phyloP scores from a whole-genome alignment of 2,797 vertebrate genomes.

The Pseudochaenichthys georgianus region DNA sequence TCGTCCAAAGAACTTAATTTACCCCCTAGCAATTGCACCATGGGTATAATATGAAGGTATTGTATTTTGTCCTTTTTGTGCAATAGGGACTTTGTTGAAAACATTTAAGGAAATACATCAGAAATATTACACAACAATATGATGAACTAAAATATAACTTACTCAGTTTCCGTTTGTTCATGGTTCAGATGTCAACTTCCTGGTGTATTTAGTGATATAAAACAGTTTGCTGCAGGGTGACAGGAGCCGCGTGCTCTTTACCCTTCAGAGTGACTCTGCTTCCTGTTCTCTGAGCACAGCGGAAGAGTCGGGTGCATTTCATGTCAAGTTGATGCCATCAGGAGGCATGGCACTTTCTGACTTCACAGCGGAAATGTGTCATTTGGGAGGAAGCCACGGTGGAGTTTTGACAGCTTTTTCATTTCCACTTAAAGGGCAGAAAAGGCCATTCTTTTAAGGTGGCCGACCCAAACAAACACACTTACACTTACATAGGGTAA shows the following conservation, averaged over 20 bases:
- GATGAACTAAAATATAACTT: constrained; percentile 31
- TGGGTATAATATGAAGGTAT: too few relatives aligned
- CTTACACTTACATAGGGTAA: too few relatives aligned
- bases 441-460: background rate
- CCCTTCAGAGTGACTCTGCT: constrained; percentile 27
- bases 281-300: constrained; percentile 51
- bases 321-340: constrained; percentile 18
- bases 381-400: background rate
- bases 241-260: background rate
- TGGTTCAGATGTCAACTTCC: constrained; percentile 39
- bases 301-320: constrained; percentile 37
- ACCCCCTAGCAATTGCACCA: background rate
- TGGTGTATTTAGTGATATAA: background rate
- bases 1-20: background rate
- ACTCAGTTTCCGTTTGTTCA: constrained; percentile 75
- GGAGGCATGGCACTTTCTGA: constrained; percentile 3
- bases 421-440: background rate
- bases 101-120: background rate
- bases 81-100: background rate
- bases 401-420: background rate
- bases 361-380: background rate
- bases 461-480: background rate
- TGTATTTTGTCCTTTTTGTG: background rate
- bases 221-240: background rate
- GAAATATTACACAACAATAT: background rate